phyloP scores from a whole-genome alignment of 1,140 invertebrate genomes.

The Telenomus remus region DNA sequence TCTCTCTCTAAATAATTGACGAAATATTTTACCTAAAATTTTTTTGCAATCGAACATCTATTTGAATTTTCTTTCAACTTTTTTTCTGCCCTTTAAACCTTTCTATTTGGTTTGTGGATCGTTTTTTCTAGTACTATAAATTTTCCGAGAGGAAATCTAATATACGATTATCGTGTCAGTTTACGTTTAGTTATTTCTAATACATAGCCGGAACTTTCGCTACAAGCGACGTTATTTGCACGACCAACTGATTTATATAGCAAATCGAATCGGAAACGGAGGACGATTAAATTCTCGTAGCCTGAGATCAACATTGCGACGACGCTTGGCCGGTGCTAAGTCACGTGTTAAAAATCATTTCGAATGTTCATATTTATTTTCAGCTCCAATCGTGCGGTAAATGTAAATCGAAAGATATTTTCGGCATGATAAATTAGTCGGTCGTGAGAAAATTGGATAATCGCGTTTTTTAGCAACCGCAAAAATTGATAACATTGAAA shows the following conservation, averaged over 20 bases:
- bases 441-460: constrained; percentile 1
- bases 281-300: constrained; percentile 64
- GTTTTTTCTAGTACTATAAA: constrained; percentile 13
- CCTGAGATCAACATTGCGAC: constrained; percentile 39
- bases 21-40: neutral
- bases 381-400: constrained; percentile 13
- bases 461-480: neutral
- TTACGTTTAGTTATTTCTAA: constrained; percentile 41
- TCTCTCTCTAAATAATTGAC: constrained; percentile 33
- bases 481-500: constrained; percentile 20
- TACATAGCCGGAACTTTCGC: neutral
- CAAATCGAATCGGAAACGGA: constrained; percentile 51
- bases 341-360: constrained; percentile 34
- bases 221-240: constrained; percentile 58
- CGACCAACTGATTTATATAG: constrained; percentile 59
- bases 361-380: constrained; percentile 36
- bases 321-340: constrained; percentile 15
- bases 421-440: neutral
- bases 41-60: neutral
- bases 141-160: constrained; percentile 26
- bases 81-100: too few species aligned
- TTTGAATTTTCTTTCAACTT: too few species aligned
- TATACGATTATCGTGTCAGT: constrained; percentile 28
- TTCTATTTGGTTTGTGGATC: neutral
- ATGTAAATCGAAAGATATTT: constrained; percentile 5